These are phyloP conservation scores for Acanthosoma haemorrhoidale DNA, from an alignment of 2,888 invertebrate genomes.

Conservation along the genomic window DNA sequence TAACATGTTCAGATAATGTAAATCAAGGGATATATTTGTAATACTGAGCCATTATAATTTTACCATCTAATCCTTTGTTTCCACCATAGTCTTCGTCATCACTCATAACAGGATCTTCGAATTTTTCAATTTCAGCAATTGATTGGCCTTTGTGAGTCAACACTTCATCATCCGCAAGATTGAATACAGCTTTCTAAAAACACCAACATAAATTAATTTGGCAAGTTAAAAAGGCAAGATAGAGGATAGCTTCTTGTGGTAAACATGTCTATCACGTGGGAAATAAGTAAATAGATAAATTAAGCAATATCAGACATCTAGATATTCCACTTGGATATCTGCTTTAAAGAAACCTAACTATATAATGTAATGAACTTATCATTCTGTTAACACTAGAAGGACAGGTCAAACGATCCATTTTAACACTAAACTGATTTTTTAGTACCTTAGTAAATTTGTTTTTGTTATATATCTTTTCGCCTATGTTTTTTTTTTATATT, in stretches of 20 bases:
- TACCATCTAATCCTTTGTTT: constrained; percentile 57
- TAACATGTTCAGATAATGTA: not conserved
- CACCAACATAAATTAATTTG: not conserved
- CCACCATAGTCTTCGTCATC: constrained; percentile 66
- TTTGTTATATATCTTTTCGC: too few species aligned
- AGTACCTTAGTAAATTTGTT: too few species aligned
- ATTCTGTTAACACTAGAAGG: too few species aligned
- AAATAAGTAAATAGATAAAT: not conserved
- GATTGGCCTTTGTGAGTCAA: constrained; percentile 89
- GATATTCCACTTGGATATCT: not conserved
- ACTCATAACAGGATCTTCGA: constrained; percentile 77
- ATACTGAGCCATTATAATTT: too few species aligned
- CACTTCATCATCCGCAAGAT: constrained; percentile 80
- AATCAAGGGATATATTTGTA: not conserved
- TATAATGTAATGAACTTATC: too few species aligned
- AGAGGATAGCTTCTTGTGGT: too few species aligned
- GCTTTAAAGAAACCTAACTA: too few species aligned
- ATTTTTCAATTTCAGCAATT: constrained; percentile 83
- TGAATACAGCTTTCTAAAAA: constrained; percentile 63
- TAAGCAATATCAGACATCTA: not conserved
- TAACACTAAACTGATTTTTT: too few species aligned
- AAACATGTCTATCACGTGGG: too few species aligned
- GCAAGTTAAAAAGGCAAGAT: not conserved
- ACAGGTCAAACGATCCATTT: too few species aligned
- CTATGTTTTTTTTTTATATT: too few species aligned